phyloP scores from a whole-genome alignment of 2,113 vertebrate genomes.

The Edolisoma coerulescens region DNA sequence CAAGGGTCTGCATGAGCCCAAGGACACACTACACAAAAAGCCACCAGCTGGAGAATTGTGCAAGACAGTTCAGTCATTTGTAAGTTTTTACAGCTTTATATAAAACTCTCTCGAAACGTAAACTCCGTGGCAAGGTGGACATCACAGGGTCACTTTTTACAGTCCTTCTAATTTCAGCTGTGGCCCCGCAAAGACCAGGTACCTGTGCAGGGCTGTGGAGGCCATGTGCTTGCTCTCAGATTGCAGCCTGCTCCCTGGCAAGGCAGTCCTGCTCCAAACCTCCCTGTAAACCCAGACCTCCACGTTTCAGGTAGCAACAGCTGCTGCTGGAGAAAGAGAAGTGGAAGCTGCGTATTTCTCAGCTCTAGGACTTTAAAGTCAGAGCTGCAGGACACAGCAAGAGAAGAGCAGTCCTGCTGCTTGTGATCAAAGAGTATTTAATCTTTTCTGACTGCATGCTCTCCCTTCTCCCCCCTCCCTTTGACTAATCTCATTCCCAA shows the following conservation, averaged over 20 bases:
- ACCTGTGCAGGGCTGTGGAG: neutral
- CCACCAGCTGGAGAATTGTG: neutral
- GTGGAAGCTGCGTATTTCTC: neutral
- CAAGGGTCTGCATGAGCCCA: neutral
- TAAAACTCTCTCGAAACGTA: neutral
- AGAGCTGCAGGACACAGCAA: neutral
- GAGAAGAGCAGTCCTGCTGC: slow-evolving; percentile 5
- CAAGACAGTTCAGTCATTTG: neutral
- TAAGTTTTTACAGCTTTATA: neutral
- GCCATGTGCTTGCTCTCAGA: neutral
- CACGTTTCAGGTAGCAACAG: neutral
- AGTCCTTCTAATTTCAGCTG: neutral
- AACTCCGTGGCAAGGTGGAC: neutral
- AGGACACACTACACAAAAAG: neutral
- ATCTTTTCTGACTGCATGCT: slow-evolving; percentile 22
- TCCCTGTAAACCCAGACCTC: neutral
- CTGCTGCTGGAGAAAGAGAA: neutral
- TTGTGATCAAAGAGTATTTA: slow-evolving; percentile 37
- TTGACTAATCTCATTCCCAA: slow-evolving; percentile 41
- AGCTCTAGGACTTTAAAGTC: neutral
- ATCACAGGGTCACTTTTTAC: neutral
- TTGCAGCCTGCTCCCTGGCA: neutral
- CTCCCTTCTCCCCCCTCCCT: neutral
- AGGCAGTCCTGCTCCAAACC: neutral
- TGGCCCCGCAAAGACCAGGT: neutral